Percentiles rank a stretch among this genome's conserved stretches.
Conservation (phyloP, 2,113 vertebrate genomes). For the Cisticola juncidis region DNA sequence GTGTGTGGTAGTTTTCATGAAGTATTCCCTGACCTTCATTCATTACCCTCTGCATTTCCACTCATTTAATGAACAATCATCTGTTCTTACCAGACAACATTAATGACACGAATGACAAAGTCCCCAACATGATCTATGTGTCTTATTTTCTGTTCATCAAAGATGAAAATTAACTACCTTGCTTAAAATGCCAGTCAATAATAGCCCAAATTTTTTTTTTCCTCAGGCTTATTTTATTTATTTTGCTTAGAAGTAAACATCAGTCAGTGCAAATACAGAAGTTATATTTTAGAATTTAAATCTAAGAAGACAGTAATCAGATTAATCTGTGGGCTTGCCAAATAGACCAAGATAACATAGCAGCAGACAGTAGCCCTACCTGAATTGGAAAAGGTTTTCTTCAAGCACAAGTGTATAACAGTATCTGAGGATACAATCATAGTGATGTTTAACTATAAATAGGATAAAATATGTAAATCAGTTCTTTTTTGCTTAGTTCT, state of each 20-base stretch:
- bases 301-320: background rate
- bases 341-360: background rate
- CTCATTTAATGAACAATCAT: background rate
- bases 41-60: background rate
- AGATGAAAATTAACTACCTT: conserved; percentile 45
- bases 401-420: background rate
- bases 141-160: background rate
- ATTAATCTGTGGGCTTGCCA: background rate
- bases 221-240: conserved; percentile 22
- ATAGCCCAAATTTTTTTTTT: conserved; percentile 58
- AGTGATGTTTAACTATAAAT: background rate
- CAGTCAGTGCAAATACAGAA: background rate
- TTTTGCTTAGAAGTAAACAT: conserved; percentile 30
- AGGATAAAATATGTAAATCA: background rate
- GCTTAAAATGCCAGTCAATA: conserved; percentile 55
- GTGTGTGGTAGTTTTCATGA: background rate
- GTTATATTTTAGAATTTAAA: conserved; percentile 19
- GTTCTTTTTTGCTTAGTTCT: background rate
- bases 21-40: background rate
- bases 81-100: background rate
- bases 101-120: background rate
- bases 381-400: background rate
- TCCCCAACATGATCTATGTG: background rate
- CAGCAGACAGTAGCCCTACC: background rate
- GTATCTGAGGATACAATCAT: background rate